Base-by-base conservation (phyloP, 2,888 invertebrate genomes). In the Parnassius mnemosyne region DNA sequence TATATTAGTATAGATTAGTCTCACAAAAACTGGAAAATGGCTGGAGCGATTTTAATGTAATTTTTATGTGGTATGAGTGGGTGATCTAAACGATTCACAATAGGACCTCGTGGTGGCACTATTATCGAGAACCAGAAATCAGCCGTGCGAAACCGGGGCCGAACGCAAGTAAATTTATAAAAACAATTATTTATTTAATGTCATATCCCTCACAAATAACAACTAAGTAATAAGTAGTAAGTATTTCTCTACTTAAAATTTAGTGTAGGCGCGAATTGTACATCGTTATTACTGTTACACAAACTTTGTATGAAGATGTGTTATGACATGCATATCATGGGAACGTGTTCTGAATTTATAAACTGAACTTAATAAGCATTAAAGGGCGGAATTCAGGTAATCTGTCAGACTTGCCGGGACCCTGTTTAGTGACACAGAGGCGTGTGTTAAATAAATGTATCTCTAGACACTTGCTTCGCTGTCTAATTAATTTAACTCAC, bases 321-420 rank as follows among this genome's bases (percentile, higher is more conserved):
- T 73, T 70, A 68, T 57, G 64, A 63, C 64, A 66, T 62, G 66
- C 66, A 60, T 63, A 63, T 66, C 65, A 53, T 55, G 61, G 57
- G 59, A 64, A 61, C 61, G 69, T 65, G 68, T 65, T 67, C 65
- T 66, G 69, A 68, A 70, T 79, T 81, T 81, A 81, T 84, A 81
- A 81, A 79, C 72, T 68, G 69, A 74, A 78, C 73, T 78, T 79
- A 80, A 81, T 81, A 78, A 74, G 70, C 74, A 73, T 72, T 72
- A 72, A 73, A 71, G 74, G 71, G 72, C 68, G 75, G 70, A 78
- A 79, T 74, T 78, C 69, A 66, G 73, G 77, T 79, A 78, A 83
- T 81, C 76, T 75, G 73, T 76, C 75, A 76, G 77, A 73, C 55
- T 69, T 77, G 71, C 67, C 65, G 68, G 65, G 69, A 53, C 63